Evolutionary conservation across 1,140 invertebrate species (phyloP), one percentile per base, ranked within the genome.

Genomic region (Scaptomyza hsui): DNA sequence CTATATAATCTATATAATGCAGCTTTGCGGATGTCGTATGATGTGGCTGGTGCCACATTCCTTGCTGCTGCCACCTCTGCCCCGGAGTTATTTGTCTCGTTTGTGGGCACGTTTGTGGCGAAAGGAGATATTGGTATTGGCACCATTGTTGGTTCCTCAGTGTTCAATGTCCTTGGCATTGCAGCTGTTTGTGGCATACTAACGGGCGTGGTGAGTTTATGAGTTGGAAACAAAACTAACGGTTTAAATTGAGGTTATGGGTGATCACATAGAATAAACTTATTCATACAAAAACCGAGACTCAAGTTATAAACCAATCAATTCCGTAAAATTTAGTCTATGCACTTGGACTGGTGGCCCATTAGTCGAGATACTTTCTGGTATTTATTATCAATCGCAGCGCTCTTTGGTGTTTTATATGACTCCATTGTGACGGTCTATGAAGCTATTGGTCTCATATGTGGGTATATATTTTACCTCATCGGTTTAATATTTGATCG

Each of bases 31-130:
- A 94, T 96, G 93, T 94, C 95, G 4, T 95, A 95, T 85, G 95
- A 96, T 81, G 94, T 97, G 16, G 95, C 95, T 4, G 96, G 97
- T 1, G 97, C 97, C 1, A 98, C 97, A 1, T 97, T 98, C 86
- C 97, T 99, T 97, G 97, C 97, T 1, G 95, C 96, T 0, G 97
- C 97, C 0, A 97, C 97, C 4, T 97, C 97, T 21, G 96, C 96
- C n/a, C 97, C 97, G 1, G 97, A 98, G 92, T 93, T 99, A 10
- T 98, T 98, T 91, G 96, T 97, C n/a, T 97, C 97, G 85, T 94
- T 96, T 49, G 95, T 98, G 68, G 97, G 97, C 35, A 97, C 96
- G 1, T 97, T 97, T 72, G 94, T 97, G 74, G 97, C 96, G 0
- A 94, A 97, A 88, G 96, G 96, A 16, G 96, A 97, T 86, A 95